These are phyloP conservation scores for Fulmarus glacialis DNA, from an alignment of 2,113 vertebrate species.

Conservation along the genomic window DNA sequence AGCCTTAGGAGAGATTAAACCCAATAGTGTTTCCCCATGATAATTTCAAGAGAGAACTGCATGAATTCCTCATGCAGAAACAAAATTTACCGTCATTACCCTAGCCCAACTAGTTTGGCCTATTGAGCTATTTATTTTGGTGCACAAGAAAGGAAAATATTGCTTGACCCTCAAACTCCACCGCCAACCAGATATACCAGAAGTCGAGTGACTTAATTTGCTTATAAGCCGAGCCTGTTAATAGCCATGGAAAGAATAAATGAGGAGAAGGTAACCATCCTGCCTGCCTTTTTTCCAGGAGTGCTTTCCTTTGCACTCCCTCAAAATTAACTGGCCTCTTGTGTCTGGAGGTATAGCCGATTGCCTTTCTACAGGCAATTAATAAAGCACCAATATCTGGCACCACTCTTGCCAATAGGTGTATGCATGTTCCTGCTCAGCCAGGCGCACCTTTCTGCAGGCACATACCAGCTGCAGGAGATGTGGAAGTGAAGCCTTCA, in stretches of 20 bases:
- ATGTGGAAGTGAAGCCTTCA: not conserved
- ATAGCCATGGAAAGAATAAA: not conserved
- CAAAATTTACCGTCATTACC: not conserved
- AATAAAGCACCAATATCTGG: not conserved
- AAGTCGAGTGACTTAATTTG: not conserved
- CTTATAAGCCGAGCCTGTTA: rapidly evolving
- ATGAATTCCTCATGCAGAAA: not conserved
- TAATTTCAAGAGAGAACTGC: not conserved
- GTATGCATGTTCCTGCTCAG: not conserved
- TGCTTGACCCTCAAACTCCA: not conserved
- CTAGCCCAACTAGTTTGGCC: not conserved
- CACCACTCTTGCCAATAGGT: not conserved
- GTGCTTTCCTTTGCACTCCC: not conserved
- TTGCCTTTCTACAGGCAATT: not conserved
- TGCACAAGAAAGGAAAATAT: not conserved
- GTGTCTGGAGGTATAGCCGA: not conserved
- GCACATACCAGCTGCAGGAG: not conserved
- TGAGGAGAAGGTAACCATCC: not conserved
- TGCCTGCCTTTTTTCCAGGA: not conserved
- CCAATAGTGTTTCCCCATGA: not conserved
- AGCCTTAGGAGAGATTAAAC: not conserved
- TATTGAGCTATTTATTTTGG: not conserved
- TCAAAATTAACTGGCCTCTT: not conserved
- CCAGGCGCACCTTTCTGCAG: not conserved
- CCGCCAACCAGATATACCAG: not conserved